Percentiles rank a stretch among this genome's conserved stretches.
phyloP scores from a whole-genome alignment of 1,140 invertebrate species.

The Eumaeus atala region DNA sequence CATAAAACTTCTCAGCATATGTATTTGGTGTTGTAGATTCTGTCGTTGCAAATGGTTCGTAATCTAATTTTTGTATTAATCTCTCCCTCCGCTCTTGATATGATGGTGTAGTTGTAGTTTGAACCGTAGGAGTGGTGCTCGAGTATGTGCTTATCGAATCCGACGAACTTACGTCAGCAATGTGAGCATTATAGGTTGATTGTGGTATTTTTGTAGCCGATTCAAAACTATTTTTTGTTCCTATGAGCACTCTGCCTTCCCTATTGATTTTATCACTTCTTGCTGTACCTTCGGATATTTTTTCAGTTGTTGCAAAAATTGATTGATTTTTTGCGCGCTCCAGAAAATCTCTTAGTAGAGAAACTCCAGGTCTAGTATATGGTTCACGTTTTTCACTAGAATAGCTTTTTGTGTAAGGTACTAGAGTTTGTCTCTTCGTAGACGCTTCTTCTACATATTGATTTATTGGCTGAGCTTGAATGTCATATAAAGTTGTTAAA shows the following conservation, averaged over 20 bases:
- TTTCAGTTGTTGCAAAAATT: slow-evolving; percentile 38
- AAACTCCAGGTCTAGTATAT: slow-evolving; percentile 64
- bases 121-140: slow-evolving; percentile 29
- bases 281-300: slow-evolving; percentile 35
- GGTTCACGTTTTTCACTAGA: slow-evolving; percentile 52
- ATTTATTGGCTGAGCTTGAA: slow-evolving; percentile 40
- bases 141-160: slow-evolving; percentile 36
- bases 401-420: slow-evolving; percentile 61
- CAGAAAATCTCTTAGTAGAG: slow-evolving; percentile 51
- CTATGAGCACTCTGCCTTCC: slow-evolving; percentile 35
- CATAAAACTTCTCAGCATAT: slow-evolving; percentile 53
- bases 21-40: slow-evolving; percentile 33
- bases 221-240: slow-evolving; percentile 48
- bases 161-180: slow-evolving; percentile 33
- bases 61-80: slow-evolving; percentile 52
- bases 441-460: slow-evolving; percentile 37
- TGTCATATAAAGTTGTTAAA: slow-evolving; percentile 57
- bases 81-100: slow-evolving; percentile 61
- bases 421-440: slow-evolving; percentile 56
- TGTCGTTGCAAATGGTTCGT: slow-evolving; percentile 39
- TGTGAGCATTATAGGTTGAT: slow-evolving; percentile 34
- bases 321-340: slow-evolving; percentile 61
- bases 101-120: slow-evolving; percentile 40
- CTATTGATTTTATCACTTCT: slow-evolving; percentile 32
- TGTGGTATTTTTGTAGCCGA: slow-evolving; percentile 57